Percentiles rank a stretch among this genome's conserved stretches.
Evolutionary conservation across 2,888 invertebrate species (phyloP).

Genomic region (Drosophila trichaetosa): DNA sequence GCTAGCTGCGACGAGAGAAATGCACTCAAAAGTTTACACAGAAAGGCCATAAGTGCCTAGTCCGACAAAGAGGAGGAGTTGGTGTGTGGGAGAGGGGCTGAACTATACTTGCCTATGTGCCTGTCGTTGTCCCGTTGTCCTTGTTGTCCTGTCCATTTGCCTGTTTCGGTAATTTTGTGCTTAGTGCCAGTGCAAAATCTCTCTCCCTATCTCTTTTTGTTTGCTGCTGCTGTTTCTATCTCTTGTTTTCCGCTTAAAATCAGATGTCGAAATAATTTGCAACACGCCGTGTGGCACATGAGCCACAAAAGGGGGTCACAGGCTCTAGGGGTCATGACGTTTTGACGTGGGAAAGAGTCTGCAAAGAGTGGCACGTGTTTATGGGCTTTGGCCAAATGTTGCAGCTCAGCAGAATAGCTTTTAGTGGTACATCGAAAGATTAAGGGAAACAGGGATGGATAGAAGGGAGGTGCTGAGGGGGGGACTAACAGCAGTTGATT

Average conservation of each 20-base stretch:
- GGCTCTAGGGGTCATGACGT: conserved; percentile 9
- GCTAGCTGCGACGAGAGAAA: conserved; percentile 71
- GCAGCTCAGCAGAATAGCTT: conserved; percentile 50
- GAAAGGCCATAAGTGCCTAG: conserved; percentile 75
- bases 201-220: conserved; percentile 24
- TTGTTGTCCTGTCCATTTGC: conserved; percentile 66
- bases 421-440: conserved; percentile 9
- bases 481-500: conserved; percentile 1
- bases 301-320: conserved; percentile 23
- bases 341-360: conserved; percentile 4
- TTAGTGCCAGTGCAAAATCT: conserved; percentile 69
- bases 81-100: background rate
- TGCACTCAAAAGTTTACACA: conserved; percentile 80
- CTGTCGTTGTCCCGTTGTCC: conserved; percentile 11
- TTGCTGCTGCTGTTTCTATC: conserved; percentile 54
- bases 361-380: conserved; percentile 73
- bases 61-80: conserved; percentile 7
- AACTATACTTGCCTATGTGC: conserved; percentile 5
- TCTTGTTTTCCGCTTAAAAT: conserved; percentile 85
- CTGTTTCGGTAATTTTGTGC: conserved; percentile 76
- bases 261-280: conserved; percentile 84
- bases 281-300: conserved; percentile 75
- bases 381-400: conserved; percentile 58
- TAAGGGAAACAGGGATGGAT: background rate
- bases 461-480: background rate